These are phyloP conservation scores for Hippocampus abdominalis DNA, from an alignment of 2,113 vertebrate species.

Conservation along the genomic window DNA sequence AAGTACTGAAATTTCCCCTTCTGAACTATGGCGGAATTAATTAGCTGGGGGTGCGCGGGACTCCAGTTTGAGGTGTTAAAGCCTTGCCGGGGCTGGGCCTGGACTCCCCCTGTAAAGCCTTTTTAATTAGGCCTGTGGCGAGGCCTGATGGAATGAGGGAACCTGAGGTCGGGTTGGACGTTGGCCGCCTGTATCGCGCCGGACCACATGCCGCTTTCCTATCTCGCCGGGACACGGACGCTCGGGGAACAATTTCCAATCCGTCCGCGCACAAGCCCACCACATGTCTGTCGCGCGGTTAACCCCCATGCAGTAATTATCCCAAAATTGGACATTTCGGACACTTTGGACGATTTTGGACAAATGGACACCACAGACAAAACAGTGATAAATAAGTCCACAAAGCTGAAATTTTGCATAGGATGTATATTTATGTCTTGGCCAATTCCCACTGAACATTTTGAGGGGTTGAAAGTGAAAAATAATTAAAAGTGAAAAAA, in stretches of 20 bases:
- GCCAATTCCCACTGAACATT: too few species aligned
- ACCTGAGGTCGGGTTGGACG: background rate
- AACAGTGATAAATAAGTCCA: too few species aligned
- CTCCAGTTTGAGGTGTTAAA: conserved; percentile 33
- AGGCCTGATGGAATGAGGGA: conserved; percentile 59
- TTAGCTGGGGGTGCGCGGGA: conserved; percentile 66
- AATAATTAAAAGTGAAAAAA: too few species aligned
- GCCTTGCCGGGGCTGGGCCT: conserved; percentile 42
- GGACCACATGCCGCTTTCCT: background rate
- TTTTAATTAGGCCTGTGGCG: conserved; percentile 67
- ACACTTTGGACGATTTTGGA: too few species aligned
- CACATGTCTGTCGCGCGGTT: background rate
- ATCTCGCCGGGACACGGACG: background rate
- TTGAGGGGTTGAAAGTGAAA: too few species aligned
- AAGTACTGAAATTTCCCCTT: conserved; percentile 20
- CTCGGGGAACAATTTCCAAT: background rate
- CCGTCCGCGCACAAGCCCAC: background rate
- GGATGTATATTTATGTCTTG: too few species aligned
- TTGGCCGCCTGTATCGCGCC: background rate
- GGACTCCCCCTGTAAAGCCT: conserved; percentile 37
- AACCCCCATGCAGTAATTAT: too few species aligned
- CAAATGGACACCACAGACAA: too few species aligned
- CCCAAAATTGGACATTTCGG: too few species aligned
- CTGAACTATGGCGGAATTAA: conserved; percentile 76
- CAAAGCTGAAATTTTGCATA: too few species aligned